A percentile compares a stretch with the other conserved stretches of the same genome.
Conservation (phyloP, 1,140 invertebrate genomes). For the Hyposmocoma kahamanoa region DNA sequence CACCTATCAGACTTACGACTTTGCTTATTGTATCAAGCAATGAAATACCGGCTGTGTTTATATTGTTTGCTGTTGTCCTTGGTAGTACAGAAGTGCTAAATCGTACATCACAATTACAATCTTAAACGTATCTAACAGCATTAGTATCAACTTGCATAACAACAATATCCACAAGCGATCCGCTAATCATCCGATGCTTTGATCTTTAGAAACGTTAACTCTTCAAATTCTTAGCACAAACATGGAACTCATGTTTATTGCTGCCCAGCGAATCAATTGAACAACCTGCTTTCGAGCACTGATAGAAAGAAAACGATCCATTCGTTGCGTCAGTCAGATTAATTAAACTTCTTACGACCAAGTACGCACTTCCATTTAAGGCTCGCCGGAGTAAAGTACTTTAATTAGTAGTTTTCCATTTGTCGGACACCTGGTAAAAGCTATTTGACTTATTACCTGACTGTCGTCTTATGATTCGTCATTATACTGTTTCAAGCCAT, state of each 20-base stretch:
- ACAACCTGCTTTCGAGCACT: slow-evolving; percentile 56
- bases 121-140: slow-evolving; percentile 28
- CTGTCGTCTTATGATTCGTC: slow-evolving; percentile 25
- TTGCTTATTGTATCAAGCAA: not conserved
- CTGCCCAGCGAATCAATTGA: slow-evolving; percentile 56
- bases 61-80: slow-evolving; percentile 15
- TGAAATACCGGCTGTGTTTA: not conserved
- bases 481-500: slow-evolving; percentile 35
- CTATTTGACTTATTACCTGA: slow-evolving; percentile 53
- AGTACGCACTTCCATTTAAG: slow-evolving; percentile 54
- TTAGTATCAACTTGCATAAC: slow-evolving; percentile 53
- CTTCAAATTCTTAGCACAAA: slow-evolving; percentile 59
- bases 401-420: slow-evolving; percentile 70
- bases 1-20: too few species aligned
- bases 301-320: slow-evolving; percentile 59
- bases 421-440: slow-evolving; percentile 62
- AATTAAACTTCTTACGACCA: slow-evolving; percentile 60
- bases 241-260: slow-evolving; percentile 45
- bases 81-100: slow-evolving; percentile 44
- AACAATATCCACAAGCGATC: slow-evolving; percentile 48
- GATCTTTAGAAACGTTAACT: slow-evolving; percentile 59
- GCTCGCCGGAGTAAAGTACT: slow-evolving; percentile 46
- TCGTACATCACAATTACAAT: slow-evolving; percentile 45
- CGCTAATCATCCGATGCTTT: slow-evolving; percentile 52
- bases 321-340: slow-evolving; percentile 56